These are phyloP conservation scores for Ophion ellenae DNA, from an alignment of 2,888 invertebrate genomes.

Conservation along the genomic window DNA sequence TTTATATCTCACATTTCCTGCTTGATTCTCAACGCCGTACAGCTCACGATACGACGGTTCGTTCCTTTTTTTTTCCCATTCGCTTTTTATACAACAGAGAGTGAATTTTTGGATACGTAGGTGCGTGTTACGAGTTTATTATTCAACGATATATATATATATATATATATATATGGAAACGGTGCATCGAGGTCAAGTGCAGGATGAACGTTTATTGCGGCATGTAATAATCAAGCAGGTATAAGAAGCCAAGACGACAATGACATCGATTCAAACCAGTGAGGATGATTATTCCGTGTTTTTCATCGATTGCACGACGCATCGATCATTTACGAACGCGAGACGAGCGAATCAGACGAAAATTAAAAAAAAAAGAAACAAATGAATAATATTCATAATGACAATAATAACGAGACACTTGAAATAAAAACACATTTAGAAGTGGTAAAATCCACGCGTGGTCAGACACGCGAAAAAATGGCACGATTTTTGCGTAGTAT, in stretches of 20 bases:
- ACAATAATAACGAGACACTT: neutral
- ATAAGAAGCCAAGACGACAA: slow-evolving; percentile 77
- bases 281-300: slow-evolving; percentile 9
- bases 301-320: neutral
- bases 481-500: neutral
- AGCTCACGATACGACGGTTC: neutral
- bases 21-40: slow-evolving; percentile 14
- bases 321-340: slow-evolving; percentile 27
- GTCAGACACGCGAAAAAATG: slow-evolving; percentile 5
- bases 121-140: slow-evolving; percentile 69
- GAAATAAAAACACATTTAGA: neutral
- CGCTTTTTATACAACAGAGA: slow-evolving; percentile 7
- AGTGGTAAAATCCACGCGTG: neutral
- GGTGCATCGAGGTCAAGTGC: slow-evolving; percentile 74
- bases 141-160: neutral
- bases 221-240: slow-evolving; percentile 74
- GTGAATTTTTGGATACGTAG: slow-evolving; percentile 54
- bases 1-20: slow-evolving; percentile 18
- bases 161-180: slow-evolving; percentile 36
- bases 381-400: neutral
- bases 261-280: slow-evolving; percentile 70
- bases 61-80: slow-evolving; percentile 16
- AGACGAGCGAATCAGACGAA: neutral
- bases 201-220: slow-evolving; percentile 70
- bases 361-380: neutral